These are phyloP conservation scores for Bufo gargarizans DNA, from an alignment of 2,113 vertebrate species.

Conservation along the genomic window DNA sequence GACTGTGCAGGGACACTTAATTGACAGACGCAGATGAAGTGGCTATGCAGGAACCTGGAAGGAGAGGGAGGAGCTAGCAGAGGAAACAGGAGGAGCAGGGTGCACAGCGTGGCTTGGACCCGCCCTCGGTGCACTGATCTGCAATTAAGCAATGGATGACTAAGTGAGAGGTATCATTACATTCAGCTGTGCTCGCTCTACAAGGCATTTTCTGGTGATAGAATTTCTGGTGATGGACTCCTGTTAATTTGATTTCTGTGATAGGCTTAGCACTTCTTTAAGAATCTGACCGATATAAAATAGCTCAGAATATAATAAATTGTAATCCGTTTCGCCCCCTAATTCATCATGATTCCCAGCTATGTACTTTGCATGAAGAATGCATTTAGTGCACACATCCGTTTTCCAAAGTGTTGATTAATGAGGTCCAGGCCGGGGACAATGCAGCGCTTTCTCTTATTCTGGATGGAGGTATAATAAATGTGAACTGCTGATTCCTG, in stretches of 20 bases:
- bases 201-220: too few relatives aligned
- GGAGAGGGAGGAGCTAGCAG: too few relatives aligned
- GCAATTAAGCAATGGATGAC: too few relatives aligned
- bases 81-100: too few relatives aligned
- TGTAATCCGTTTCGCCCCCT: background rate
- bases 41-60: too few relatives aligned
- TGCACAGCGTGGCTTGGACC: too few relatives aligned
- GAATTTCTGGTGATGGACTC: background rate
- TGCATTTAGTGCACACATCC: background rate
- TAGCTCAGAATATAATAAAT: slow-evolving; percentile 23
- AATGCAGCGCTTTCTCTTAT: background rate
- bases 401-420: slow-evolving; percentile 25
- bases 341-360: background rate
- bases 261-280: background rate
- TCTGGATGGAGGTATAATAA: slow-evolving; percentile 10
- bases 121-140: too few relatives aligned
- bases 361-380: slow-evolving; percentile 29
- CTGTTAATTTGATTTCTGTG: background rate
- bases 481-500: slow-evolving; percentile 10
- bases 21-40: too few relatives aligned
- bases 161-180: too few relatives aligned
- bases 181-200: too few relatives aligned
- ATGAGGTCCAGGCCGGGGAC: background rate
- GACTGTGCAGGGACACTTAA: too few relatives aligned
- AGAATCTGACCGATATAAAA: background rate